Evolutionary conservation across 2,888 invertebrate species (phyloP).

Genomic region (Rhagonycha fulva): DNA sequence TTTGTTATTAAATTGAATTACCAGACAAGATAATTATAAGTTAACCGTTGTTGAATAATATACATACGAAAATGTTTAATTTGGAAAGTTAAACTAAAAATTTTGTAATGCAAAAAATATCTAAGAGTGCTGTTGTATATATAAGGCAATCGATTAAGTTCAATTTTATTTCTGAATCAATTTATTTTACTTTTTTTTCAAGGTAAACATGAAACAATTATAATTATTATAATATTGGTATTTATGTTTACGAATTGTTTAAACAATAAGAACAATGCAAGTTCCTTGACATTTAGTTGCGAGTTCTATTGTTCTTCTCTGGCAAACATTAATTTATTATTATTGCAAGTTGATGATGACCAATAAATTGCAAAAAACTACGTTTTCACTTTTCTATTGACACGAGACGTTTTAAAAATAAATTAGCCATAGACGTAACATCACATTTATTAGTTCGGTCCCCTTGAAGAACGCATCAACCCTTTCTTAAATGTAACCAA

Average conservation of each 20-base stretch:
- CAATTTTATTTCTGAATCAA: background rate
- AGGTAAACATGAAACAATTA: background rate
- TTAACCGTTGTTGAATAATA: background rate
- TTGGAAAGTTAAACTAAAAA: background rate
- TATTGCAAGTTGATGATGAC: background rate
- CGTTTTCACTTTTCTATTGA: background rate
- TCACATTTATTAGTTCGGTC: slow-evolving; percentile 13
- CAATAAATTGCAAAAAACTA: background rate
- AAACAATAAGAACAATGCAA: slow-evolving; percentile 2
- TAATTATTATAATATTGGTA: background rate
- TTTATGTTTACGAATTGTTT: background rate
- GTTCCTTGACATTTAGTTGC: background rate
- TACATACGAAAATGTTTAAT: background rate
- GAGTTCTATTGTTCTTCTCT: background rate
- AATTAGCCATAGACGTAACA: background rate
- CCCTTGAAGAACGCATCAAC: slow-evolving; percentile 14
- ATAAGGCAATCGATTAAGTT: background rate
- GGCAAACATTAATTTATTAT: background rate
- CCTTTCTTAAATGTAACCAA: slow-evolving; percentile 23
- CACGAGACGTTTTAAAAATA: slow-evolving; percentile 7
- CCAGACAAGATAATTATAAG: background rate
- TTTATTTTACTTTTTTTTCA: background rate
- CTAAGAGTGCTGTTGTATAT: background rate
- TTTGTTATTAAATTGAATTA: background rate
- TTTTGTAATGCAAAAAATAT: background rate